phyloP scores from a whole-genome alignment of 1,140 invertebrate species.

The Caenorhabditis briggsae region DNA sequence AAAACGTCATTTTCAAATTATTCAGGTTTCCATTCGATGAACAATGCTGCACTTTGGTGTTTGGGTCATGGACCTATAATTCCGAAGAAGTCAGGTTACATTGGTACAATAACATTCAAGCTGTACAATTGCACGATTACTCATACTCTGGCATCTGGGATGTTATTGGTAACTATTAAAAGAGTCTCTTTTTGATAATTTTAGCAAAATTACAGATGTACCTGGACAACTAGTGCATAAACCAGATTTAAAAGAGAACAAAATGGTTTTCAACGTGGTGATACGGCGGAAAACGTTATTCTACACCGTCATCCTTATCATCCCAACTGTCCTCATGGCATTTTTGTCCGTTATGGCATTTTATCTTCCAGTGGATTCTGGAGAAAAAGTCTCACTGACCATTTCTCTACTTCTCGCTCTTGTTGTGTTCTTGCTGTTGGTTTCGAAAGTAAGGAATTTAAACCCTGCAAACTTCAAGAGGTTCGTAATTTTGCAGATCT shows the following conservation, averaged over 20 bases:
- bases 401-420: conserved; percentile 98
- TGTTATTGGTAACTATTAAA: conserved; percentile 87
- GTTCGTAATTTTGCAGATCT: conserved; percentile 81
- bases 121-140: conserved; percentile 95
- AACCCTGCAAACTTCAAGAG: neutral
- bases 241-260: conserved; percentile 63
- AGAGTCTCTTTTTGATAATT: no score
- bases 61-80: conserved; percentile 98
- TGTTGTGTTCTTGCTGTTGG: conserved; percentile 97
- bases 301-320: conserved; percentile 98
- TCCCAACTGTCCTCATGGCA: conserved; percentile 97
- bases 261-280: conserved; percentile 90
- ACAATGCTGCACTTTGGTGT: conserved; percentile 78
- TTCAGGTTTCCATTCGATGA: conserved; percentile 59
- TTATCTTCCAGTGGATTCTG: conserved; percentile 87
- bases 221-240: conserved; percentile 66
- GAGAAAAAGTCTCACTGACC: conserved; percentile 91
- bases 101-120: conserved; percentile 92
- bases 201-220: no score
- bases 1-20: neutral
- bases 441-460: conserved; percentile 85
- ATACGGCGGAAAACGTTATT: conserved; percentile 92
- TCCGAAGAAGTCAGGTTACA: conserved; percentile 85
- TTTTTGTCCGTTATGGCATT: conserved; percentile 98
- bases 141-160: conserved; percentile 99